These are phyloP conservation scores for Micromesistius poutassou DNA, from an alignment of 2,797 vertebrate species.

Conservation along the genomic window DNA sequence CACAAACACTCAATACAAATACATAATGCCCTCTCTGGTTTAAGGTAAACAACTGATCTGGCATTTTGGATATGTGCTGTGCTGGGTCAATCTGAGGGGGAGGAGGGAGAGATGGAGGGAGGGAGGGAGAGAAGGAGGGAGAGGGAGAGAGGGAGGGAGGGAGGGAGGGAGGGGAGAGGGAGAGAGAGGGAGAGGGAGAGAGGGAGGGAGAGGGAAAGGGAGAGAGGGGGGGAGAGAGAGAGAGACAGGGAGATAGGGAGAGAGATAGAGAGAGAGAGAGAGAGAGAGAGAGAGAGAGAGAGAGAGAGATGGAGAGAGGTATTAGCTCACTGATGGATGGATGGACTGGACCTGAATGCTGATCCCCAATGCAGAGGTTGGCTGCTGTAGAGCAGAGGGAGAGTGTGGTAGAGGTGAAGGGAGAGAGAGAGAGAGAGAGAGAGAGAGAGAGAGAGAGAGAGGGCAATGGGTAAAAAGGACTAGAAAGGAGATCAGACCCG, in stretches of 20 bases:
- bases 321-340: constrained; percentile 13
- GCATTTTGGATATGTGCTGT: constrained; percentile 24
- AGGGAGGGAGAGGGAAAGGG: neutral
- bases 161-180: constrained; percentile 6
- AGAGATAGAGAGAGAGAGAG: neutral
- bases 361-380: constrained; percentile 47
- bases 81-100: constrained; percentile 12
- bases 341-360: constrained; percentile 47
- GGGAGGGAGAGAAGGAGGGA: neutral
- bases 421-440: neutral
- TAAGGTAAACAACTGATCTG: neutral
- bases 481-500: neutral
- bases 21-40: neutral
- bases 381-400: constrained; percentile 12
- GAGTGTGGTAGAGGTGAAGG: neutral
- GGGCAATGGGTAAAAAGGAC: neutral
- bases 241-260: neutral
- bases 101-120: constrained; percentile 12
- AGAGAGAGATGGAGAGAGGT: neutral
- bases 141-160: neutral
- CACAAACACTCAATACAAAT: constrained; percentile 19
- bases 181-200: neutral
- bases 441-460: constrained; percentile 1
- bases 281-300: constrained; percentile 6
- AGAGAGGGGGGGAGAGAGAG: constrained; percentile 17